phyloP scores from a whole-genome alignment of 2,888 invertebrate species.

The Tipula unca region DNA sequence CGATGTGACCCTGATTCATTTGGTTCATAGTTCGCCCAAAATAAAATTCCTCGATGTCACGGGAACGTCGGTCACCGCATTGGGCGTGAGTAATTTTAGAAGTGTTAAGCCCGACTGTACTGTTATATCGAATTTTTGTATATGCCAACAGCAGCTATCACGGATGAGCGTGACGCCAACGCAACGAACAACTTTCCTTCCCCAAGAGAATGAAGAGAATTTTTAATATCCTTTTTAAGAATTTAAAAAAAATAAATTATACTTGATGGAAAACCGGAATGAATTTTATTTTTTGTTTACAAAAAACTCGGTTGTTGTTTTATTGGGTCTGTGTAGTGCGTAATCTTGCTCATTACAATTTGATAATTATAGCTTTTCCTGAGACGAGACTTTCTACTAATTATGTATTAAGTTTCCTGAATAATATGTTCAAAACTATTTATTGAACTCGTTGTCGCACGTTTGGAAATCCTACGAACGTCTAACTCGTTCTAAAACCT shows the following conservation, averaged over 20 bases:
- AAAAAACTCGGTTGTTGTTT: background rate
- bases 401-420: no score
- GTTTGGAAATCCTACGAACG: no score
- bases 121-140: constrained; percentile 34
- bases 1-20: constrained; percentile 51
- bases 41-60: constrained; percentile 56
- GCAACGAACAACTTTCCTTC: background rate
- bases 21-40: constrained; percentile 51
- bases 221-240: background rate
- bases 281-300: background rate
- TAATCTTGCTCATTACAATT: no score
- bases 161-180: background rate
- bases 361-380: no score
- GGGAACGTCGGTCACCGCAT: constrained; percentile 52
- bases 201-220: background rate
- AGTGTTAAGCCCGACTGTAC: constrained; percentile 50
- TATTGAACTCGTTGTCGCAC: no score
- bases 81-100: constrained; percentile 54
- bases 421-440: no score
- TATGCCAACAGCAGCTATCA: background rate
- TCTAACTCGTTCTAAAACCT: no score
- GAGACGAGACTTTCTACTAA: no score
- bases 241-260: background rate
- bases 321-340: no score
- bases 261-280: background rate